Evolutionary conservation across 2,797 vertebrate species (phyloP), one percentile per base, ranked within the genome.

Genomic region (Neosilurus mollespiculum): DNA sequence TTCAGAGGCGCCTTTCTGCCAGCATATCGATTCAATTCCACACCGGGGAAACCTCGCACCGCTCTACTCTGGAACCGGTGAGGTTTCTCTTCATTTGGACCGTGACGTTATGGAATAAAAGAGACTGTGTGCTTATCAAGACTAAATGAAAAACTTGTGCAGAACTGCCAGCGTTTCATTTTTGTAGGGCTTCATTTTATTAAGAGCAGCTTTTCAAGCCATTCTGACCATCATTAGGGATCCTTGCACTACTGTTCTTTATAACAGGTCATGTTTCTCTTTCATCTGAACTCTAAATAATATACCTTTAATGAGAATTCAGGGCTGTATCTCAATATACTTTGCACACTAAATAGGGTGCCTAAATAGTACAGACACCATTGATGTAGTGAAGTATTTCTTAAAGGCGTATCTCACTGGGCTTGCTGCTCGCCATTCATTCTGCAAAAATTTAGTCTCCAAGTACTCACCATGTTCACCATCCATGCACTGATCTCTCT

Each of bases 41-140:
- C 88, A 87, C 83, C 34, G 76, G 87, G 82, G 88, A 90, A 93
- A 93, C 91, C 91, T 88, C 91, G 85, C 91, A 88, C 89, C 90
- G 92, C 89, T 91, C 89, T 88, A 91, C 89, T 88, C 78, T 82
- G 90, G 92, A 92, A 93, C 86, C 69, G 84, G 88, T 91, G 86
- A 89, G 91, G 92, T 93, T 93, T 92, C 91, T 93, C 93, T 93
- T 86, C 83, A 79, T 91, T 90, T 88, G 54, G 73, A 66, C 16
- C 0, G 2, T 49, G 16, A 83, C 62, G 37, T 71, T 69, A 69
- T 56, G 51, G 24, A 56, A 80, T 30, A 80, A 56, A 62, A 30
- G 51, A 30, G 14, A 7, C 43, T 4, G n/a, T 30, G 43, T 3
- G 22, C 1, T 30, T 30, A 67, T 20, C 51, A 43, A 59, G 77